Evolutionary conservation across 2,113 vertebrate genomes (phyloP).

Genomic region (Atherinomorus stipes): DNA sequence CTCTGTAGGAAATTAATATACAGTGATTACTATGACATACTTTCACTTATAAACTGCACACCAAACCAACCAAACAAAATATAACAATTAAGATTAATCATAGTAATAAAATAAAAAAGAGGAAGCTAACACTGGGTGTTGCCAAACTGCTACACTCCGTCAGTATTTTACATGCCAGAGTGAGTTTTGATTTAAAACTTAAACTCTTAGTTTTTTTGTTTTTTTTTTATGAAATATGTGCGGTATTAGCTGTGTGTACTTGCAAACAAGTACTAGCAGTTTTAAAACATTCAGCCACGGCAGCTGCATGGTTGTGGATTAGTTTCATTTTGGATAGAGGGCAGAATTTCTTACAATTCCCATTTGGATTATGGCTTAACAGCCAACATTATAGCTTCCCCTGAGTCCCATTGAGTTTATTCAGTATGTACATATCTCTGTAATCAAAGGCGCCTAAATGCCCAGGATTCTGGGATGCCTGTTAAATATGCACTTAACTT

Average conservation of each 20-base stretch:
- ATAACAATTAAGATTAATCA: not conserved
- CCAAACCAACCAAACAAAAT: not conserved
- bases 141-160: not conserved
- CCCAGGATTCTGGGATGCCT: not conserved
- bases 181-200: conserved; percentile 1
- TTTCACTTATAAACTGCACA: not conserved
- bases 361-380: conserved; percentile 15
- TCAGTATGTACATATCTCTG: not conserved
- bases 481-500: not conserved
- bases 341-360: not conserved
- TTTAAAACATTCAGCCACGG: conserved; percentile 4
- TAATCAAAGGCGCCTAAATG: conserved; percentile 4
- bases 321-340: not conserved
- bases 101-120: not conserved
- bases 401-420: conserved; percentile 1
- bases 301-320: not conserved
- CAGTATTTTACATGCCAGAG: conserved; percentile 2
- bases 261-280: not conserved
- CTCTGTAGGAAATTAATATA: conserved; percentile 32
- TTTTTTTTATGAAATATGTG: not conserved
- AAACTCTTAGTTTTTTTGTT: not conserved
- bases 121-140: too few relatives aligned
- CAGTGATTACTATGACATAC: conserved; percentile 19
- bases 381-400: conserved; percentile 3
- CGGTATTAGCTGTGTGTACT: not conserved